Percentiles rank a stretch among this genome's conserved stretches.
Conservation (phyloP, 2,888 invertebrate species). For the Xestoiulus laeticollis region DNA sequence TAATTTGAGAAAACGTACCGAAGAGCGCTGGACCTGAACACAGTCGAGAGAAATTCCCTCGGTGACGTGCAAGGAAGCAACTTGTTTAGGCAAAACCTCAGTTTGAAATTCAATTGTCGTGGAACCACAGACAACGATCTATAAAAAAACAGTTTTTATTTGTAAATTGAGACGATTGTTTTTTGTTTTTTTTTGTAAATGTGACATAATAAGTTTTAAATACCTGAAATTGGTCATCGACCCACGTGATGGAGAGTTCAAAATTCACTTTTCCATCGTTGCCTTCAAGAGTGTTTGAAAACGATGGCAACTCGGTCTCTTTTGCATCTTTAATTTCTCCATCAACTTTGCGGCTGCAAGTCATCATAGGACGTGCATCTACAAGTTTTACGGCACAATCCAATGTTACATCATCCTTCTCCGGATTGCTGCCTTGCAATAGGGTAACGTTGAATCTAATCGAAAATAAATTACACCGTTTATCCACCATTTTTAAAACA, state of each 20-base stretch:
- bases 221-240: conserved; percentile 54
- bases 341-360: conserved; percentile 52
- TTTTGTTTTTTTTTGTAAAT: no score
- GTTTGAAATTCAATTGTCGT: conserved; percentile 52
- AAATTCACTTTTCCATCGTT: conserved; percentile 52
- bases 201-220: neutral
- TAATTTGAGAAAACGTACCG: conserved; percentile 42
- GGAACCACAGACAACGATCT: conserved; percentile 53
- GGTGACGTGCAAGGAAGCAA: conserved; percentile 52
- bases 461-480: neutral
- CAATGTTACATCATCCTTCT: conserved; percentile 55
- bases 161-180: no score
- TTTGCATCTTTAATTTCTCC: conserved; percentile 54
- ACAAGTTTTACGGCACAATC: conserved; percentile 20
- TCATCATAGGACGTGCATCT: conserved; percentile 38
- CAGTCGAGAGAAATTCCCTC: conserved; percentile 52
- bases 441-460: conserved; percentile 52
- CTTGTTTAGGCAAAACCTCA: conserved; percentile 52
- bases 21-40: conserved; percentile 53
- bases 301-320: conserved; percentile 51
- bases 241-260: conserved; percentile 53
- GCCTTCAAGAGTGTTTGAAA: conserved; percentile 23
- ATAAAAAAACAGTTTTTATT: conserved; percentile 25
- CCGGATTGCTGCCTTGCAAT: conserved; percentile 53
- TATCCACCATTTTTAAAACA: neutral